These are phyloP conservation scores for Aratinga solstitialis DNA, from an alignment of 2,797 vertebrate species.

Conservation along the genomic window DNA sequence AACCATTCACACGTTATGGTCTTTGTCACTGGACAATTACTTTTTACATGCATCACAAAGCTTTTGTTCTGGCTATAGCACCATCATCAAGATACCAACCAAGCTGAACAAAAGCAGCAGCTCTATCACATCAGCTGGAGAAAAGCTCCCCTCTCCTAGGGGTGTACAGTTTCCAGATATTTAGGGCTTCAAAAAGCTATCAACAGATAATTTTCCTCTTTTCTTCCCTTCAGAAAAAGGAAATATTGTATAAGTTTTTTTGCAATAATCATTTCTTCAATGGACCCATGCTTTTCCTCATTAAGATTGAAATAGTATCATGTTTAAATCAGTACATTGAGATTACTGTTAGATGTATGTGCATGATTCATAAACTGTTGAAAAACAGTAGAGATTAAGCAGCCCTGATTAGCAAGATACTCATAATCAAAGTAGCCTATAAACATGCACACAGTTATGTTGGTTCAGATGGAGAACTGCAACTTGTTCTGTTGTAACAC, in stretches of 20 bases:
- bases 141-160: not conserved
- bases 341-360: not conserved
- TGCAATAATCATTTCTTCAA: not conserved
- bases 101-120: not conserved
- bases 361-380: not conserved
- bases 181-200: not conserved
- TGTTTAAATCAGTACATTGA: not conserved
- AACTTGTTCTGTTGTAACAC: not conserved
- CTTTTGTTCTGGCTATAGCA: no score
- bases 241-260: not conserved
- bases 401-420: not conserved
- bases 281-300: not conserved
- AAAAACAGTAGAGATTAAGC: not conserved
- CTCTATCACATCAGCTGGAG: accelerated
- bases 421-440: not conserved
- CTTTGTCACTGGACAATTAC: not conserved
- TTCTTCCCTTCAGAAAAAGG: not conserved
- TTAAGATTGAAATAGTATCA: not conserved
- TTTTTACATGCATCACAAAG: not conserved
- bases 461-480: not conserved
- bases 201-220: not conserved
- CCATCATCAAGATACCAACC: no score
- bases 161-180: not conserved
- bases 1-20: accelerated
- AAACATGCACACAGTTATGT: not conserved